Evolutionary conservation across 2,888 invertebrate genomes (phyloP).

Genomic region (Escarpia spicata): DNA sequence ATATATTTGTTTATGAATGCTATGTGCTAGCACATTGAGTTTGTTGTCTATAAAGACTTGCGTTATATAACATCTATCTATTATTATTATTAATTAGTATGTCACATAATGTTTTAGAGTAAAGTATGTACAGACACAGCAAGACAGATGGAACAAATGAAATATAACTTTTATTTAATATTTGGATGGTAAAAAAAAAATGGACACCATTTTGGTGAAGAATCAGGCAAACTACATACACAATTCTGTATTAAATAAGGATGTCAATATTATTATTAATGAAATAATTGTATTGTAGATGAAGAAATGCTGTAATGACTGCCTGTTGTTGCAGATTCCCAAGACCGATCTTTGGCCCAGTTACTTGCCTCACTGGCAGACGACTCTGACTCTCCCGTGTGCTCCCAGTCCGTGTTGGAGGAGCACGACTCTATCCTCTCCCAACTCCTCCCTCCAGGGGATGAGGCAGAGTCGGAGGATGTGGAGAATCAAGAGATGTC

Average conservation of each 20-base stretch:
- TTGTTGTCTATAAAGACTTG: too few relatives aligned
- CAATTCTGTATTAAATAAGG: neutral
- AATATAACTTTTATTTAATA: neutral
- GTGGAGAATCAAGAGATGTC: constrained; percentile 59
- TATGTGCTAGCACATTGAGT: too few relatives aligned
- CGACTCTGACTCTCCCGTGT: constrained; percentile 39
- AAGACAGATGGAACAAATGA: neutral
- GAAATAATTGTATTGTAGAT: neutral
- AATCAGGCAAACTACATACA: neutral
- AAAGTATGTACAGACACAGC: neutral
- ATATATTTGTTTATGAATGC: too few relatives aligned
- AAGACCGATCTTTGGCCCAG: constrained; percentile 51
- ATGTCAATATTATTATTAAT: neutral
- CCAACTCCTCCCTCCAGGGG: constrained; percentile 13
- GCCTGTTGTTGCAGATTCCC: constrained; percentile 22
- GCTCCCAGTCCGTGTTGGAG: constrained; percentile 52
- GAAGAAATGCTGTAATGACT: neutral
- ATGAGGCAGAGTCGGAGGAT: constrained; percentile 46
- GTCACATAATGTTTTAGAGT: neutral
- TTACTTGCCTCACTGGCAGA: constrained; percentile 55
- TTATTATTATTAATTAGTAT: too few relatives aligned
- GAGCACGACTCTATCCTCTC: constrained; percentile 80
- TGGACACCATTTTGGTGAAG: neutral
- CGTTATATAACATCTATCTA: too few relatives aligned
- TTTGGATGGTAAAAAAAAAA: neutral